These are phyloP conservation scores for Chaetodon trifasciatus DNA, from an alignment of 2,797 vertebrate species.

Conservation along the genomic window DNA sequence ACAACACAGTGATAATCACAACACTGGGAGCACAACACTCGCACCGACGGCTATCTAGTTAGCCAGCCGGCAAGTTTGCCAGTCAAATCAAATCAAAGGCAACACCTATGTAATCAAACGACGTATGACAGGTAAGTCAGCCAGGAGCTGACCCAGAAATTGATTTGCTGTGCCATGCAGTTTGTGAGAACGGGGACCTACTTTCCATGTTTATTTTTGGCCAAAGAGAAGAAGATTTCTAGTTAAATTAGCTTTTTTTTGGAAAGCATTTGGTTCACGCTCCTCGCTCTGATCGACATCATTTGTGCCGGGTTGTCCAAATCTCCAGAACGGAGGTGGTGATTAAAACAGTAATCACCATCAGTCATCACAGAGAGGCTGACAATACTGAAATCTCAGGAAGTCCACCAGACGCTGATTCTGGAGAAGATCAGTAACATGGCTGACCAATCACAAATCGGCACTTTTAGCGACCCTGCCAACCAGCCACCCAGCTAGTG, in stretches of 20 bases:
- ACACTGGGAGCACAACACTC: conserved; percentile 34
- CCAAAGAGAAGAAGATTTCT: conserved; percentile 36
- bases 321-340: not conserved
- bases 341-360: not conserved
- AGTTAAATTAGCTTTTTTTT: conserved; percentile 1
- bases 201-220: conserved; percentile 36
- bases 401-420: not conserved
- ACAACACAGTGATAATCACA: conserved; percentile 52
- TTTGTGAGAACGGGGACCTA: conserved; percentile 29
- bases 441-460: not conserved
- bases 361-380: not conserved
- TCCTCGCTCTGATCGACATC: not conserved
- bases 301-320: conserved; percentile 9
- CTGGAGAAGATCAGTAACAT: not conserved
- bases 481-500: conserved; percentile 9
- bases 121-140: conserved; percentile 39
- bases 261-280: conserved; percentile 10
- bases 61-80: conserved; percentile 24
- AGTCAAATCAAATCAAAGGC: conserved; percentile 30
- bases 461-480: conserved; percentile 6
- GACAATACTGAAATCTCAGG: conserved; percentile 3
- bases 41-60: conserved; percentile 22
- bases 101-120: conserved; percentile 30
- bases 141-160: conserved; percentile 51
- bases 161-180: conserved; percentile 29